Evolutionary conservation across 2,113 vertebrate genomes (phyloP), one percentile per base, ranked within the genome.

Genomic region (Chlamydotis undulata): DNA sequence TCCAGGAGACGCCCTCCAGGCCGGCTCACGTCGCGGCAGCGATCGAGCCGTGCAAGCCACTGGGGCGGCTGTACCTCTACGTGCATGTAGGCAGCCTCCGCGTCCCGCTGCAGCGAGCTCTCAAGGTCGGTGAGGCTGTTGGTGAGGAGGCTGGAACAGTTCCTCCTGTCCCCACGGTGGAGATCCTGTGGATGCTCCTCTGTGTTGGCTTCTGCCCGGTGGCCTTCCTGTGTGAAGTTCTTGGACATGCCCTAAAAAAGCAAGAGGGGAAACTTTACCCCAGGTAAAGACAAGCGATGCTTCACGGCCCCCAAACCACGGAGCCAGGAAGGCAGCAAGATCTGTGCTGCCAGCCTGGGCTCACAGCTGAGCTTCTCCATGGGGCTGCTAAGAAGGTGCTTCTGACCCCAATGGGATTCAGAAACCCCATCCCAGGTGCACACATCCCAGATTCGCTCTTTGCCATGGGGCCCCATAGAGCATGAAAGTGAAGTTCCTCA

Each of bases 211-310:
- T 96, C 94, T 84, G 96, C 94, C 53, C 43, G 91, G 9, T 92
- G 96, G 14, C 96, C 94, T 68, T 98, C 97, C 88, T 90, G 94
- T 1, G 94, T 98, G 85, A 97, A 74, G 64, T 98, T 99, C 93
- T 96, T 94, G 94, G 98, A 97, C 94, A 98, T 97, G 81, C 96
- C 97, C 99, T 99, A 88, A 83, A 56, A 80, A 79, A 73, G 41
- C 12, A n/a, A 71, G n/a, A 39, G 31, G 64, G 53, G 35, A 71
- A 39, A 37, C 9, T 69, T 88, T 35, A 92, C 10, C 18, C 10
- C 23, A 12, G 1, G 0, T 5, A 55, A 71, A 1, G 5, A 19
- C 29, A 29, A 41, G n/a, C 47, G 12, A 21, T n/a, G 31, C 17
- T 81, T 56, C 6, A 4, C 0, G 0, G 10, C 16, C 13, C 31